Percentiles rank a stretch among this genome's conserved stretches.
phyloP scores from a whole-genome alignment of 1,140 invertebrate genomes.

The Antheraea mylitta region DNA sequence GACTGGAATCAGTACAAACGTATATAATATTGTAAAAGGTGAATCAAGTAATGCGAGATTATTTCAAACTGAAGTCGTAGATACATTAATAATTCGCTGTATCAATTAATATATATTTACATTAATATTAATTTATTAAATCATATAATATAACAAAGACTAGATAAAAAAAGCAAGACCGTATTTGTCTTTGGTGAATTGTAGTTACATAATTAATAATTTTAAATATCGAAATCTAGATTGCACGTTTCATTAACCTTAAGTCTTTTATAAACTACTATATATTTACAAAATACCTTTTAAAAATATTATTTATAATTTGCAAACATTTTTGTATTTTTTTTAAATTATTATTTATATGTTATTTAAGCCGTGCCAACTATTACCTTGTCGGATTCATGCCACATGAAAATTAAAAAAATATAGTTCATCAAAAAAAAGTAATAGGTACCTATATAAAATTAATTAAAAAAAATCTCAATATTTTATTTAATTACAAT shows the following conservation, averaged over 20 bases:
- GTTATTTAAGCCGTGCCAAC: conserved; percentile 31
- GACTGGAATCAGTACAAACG: no score
- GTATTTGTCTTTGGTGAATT: neutral
- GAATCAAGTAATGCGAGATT: no score
- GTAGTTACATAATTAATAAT: conserved; percentile 27
- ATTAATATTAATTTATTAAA: no score
- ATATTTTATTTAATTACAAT: no score
- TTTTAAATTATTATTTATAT: conserved; percentile 32
- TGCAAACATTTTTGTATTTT: conserved; percentile 42
- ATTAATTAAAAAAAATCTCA: no score
- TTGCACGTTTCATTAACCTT: conserved; percentile 62
- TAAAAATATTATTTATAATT: conserved; percentile 72
- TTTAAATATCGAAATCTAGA: conserved; percentile 58
- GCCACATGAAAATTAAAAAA: conserved; percentile 15
- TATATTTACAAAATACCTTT: conserved; percentile 76
- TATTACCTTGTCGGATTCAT: conserved; percentile 35
- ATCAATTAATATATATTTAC: no score
- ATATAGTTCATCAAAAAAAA: neutral
- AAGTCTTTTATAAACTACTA: conserved; percentile 33
- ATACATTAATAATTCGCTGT: no score
- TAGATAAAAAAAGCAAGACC: conserved; percentile 38
- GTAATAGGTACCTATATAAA: no score
- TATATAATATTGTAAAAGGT: no score
- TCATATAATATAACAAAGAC: neutral
- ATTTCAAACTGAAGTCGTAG: no score